Conservation (phyloP, 1,140 invertebrate species). For the Papilio polyxenes region DNA sequence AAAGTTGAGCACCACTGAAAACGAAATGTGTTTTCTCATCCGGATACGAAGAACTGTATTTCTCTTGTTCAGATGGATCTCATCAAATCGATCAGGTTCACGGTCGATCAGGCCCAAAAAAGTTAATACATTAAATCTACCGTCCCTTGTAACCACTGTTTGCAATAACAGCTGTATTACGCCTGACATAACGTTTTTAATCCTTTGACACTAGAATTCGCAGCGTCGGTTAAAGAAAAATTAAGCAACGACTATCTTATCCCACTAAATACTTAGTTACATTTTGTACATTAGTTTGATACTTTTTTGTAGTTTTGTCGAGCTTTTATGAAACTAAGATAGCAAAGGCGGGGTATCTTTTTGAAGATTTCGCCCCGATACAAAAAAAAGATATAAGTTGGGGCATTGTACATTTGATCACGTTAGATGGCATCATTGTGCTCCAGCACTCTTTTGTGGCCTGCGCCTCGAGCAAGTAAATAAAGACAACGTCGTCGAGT, state of each 20-base stretch:
- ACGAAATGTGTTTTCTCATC: conserved; percentile 28
- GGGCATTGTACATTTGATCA: background rate
- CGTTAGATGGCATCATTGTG: background rate
- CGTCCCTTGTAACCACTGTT: background rate
- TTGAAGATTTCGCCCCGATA: too few relatives aligned
- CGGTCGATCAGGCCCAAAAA: conserved; percentile 43
- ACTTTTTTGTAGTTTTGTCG: background rate
- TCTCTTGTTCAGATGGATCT: conserved; percentile 40
- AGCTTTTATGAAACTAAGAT: too few relatives aligned
- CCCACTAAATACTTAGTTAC: background rate
- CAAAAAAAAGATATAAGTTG: background rate
- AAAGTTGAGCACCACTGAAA: conserved; percentile 36
- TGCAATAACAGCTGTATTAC: background rate
- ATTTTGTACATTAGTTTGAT: background rate
- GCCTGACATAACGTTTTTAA: background rate
- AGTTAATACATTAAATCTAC: conserved; percentile 23
- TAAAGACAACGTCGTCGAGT: background rate
- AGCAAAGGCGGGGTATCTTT: too few relatives aligned
- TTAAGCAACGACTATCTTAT: background rate
- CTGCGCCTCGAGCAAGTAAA: background rate
- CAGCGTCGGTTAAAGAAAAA: background rate
- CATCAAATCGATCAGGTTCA: conserved; percentile 40
- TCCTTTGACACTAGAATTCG: background rate
- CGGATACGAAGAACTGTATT: conserved; percentile 34
- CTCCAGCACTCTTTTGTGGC: background rate